Base-by-base conservation (phyloP, 2,113 vertebrate species). In the Pachyramphus minor region DNA sequence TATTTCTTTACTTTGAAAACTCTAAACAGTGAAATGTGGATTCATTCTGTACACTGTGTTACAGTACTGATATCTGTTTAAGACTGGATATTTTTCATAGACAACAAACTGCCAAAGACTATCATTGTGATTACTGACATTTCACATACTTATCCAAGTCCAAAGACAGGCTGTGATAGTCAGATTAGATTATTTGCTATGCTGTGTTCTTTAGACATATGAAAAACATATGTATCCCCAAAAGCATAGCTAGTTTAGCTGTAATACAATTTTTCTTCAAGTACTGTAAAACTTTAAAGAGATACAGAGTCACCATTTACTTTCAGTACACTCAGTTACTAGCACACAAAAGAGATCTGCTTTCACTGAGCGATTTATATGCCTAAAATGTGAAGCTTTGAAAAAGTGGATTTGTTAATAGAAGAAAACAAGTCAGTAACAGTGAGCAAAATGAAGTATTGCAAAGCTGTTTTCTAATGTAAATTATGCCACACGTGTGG, bases 141-240 rank as follows among this genome's bases (percentile, higher is more conserved):
- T 73, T 80, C 44, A 79, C 24, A n/a, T 14, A 27, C 4, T 42
- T 63, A 68, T 3, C 42, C 62, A 73, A 6, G 11, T 42, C 58
- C 21, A 85, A 72, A 72, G 58, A 30, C 30, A 79, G 62, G 9
- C 21, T 67, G 12, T 42, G 30, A 68, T 8, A 73, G 30, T 45
- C 42, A 79, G 58, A 59, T 64, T 41, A 75, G 64, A 88, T 13
- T 9, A 58, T 44, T 76, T 74, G 37, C 42, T 64, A n/a, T 33
- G 55, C 21, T 0, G 0, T 41, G 23, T 22, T 66, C 53, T 73
- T 74, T 31, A 80, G 31, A 71, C 4, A 47, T 12, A 14, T 33
- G 33, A 77, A 89, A 84, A 14, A 1, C 31, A 23, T 8, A 68
- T 2, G 4, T 23, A 67, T 30, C 16, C 33, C 49, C 45, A 12